Evolutionary conservation across 2,797 vertebrate genomes (phyloP), one percentile per base, ranked within the genome.

Genomic region (Picus viridis): DNA sequence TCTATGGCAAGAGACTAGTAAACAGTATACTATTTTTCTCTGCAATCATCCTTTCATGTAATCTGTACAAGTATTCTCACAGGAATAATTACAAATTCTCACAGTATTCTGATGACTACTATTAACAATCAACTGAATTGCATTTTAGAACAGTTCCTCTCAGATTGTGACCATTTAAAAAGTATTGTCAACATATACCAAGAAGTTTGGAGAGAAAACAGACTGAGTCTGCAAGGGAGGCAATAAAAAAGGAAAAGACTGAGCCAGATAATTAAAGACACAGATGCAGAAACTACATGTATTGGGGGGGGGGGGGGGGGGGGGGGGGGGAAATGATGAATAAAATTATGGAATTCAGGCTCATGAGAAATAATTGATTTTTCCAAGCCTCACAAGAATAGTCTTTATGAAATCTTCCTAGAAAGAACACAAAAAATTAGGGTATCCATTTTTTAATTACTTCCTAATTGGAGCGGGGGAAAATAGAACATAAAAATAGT

Each of bases 41-140:
- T 96, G 94, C 94, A 96, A 95, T 96, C 95, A 96, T 96, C 92
- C 90, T 91, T 95, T 96, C 94, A 94, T 92, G 84, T 92, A 95
- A 95, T 96, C 94, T 95, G 91, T 74, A 91, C 94, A 96, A 95
- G 89, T 94, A 95, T 93, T 95, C 94, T 96, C 85, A 43, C 68
- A 88, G 70, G 93, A 96, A 94, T 95, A 96, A 96, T 96, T 96
- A 88, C 92, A 59, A 96, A n/a, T n/a, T n/a, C n/a, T n/a, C n/a
- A n/a, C n/a, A 94, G 89, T 92, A 84, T 95, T 93, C 85, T 96
- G 96, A 96, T 94, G 87, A 95, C 92, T 96, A 92, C 94, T 95
- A 95, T 94, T 94, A 96, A 95, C 94, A 96, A 91, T 95, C 93
- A 95, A 90, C 84, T 94, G 90, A 96, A 96, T 94, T 94, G 94